These are phyloP conservation scores for Poecilus cupreus DNA, from an alignment of 2,888 invertebrate genomes.

Conservation along the genomic window DNA sequence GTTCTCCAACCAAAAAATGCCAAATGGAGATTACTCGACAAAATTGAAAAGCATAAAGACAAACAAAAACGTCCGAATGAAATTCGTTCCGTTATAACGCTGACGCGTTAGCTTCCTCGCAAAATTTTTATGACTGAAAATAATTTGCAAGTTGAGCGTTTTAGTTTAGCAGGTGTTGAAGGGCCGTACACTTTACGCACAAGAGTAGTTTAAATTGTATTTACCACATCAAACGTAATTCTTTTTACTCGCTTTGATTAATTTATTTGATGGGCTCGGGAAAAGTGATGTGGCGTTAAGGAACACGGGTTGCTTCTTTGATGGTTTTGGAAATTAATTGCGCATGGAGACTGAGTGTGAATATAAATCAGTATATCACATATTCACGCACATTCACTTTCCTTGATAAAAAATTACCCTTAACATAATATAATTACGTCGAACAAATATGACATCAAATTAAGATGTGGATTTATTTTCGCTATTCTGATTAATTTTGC, in stretches of 20 bases:
- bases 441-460: no score
- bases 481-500: no score
- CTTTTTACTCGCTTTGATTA: constrained; percentile 10
- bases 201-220: neutral
- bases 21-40: neutral
- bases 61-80: neutral
- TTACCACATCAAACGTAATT: constrained; percentile 16
- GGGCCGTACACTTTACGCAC: no score
- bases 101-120: neutral
- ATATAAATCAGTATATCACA: neutral
- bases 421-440: no score
- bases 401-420: neutral
- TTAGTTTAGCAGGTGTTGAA: constrained; percentile 2
- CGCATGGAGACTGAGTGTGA: neutral
- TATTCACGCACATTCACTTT: neutral
- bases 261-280: neutral
- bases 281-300: constrained; percentile 2
- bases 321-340: neutral
- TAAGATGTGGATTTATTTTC: no score
- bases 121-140: neutral
- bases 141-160: neutral
- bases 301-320: constrained; percentile 3
- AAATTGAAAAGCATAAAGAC: constrained; percentile 10
- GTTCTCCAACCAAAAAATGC: neutral
- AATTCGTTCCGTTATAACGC: neutral